These are phyloP conservation scores for Galeopsomyia nigrocyanea DNA, from an alignment of 2,888 invertebrate species.

Conservation along the genomic window DNA sequence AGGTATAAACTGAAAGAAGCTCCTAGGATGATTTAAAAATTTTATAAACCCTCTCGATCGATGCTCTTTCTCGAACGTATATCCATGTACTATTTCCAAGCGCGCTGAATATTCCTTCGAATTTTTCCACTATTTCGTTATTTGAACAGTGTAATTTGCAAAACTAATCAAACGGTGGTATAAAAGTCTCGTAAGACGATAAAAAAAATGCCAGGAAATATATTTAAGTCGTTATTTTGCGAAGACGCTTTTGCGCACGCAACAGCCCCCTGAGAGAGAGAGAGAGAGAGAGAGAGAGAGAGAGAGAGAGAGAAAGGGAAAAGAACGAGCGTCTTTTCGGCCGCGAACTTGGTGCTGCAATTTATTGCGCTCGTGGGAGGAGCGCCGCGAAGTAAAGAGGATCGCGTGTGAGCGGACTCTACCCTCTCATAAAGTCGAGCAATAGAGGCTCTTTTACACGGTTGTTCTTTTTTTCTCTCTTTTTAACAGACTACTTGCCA, in stretches of 20 bases:
- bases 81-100: slow-evolving; percentile 31
- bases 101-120: background rate
- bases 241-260: background rate
- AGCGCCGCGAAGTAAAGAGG: slow-evolving; percentile 38
- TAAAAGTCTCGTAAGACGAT: too few species aligned
- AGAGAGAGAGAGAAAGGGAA: too few species aligned
- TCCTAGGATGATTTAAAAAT: slow-evolving; percentile 36
- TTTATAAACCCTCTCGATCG: slow-evolving; percentile 27
- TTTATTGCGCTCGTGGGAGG: slow-evolving; percentile 57
- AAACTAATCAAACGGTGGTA: too few species aligned
- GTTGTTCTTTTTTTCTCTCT: too few species aligned
- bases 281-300: slow-evolving; percentile 26
- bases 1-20: slow-evolving; percentile 2
- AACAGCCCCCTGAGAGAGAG: slow-evolving; percentile 20
- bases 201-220: slow-evolving; percentile 12
- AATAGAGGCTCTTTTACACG: too few species aligned
- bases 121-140: too few species aligned
- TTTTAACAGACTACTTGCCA: too few species aligned
- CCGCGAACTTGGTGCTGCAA: slow-evolving; percentile 51
- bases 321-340: slow-evolving; percentile 45
- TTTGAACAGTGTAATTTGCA: too few species aligned
- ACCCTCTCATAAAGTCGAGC: slow-evolving; percentile 47
- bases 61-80: slow-evolving; percentile 4
- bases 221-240: slow-evolving; percentile 40
- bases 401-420: slow-evolving; percentile 29